phyloP scores from a whole-genome alignment of 2,113 vertebrate genomes.

The Chitala chitala region DNA sequence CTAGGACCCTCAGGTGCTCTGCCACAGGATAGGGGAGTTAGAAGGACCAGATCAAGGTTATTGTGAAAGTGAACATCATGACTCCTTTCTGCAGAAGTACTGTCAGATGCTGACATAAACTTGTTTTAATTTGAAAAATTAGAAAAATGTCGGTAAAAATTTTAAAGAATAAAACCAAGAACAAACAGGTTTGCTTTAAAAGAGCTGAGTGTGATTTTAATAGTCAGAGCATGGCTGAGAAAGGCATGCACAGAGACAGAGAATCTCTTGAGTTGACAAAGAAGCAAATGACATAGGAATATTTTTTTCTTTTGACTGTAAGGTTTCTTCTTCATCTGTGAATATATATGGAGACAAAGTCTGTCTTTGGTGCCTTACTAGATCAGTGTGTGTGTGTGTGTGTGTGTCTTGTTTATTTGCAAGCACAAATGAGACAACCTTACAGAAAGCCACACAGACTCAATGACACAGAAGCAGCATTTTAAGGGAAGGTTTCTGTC shows the following conservation, averaged over 20 bases:
- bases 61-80: background rate
- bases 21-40: constrained; percentile 14
- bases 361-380: too few relatives aligned
- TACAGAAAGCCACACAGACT: too few relatives aligned
- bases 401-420: too few relatives aligned
- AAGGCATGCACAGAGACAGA: too few relatives aligned
- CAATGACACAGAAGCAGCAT: background rate
- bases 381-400: too few relatives aligned
- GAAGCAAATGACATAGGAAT: background rate
- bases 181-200: background rate
- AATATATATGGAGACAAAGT: too few relatives aligned
- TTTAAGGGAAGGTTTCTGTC: background rate
- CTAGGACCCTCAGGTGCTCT: background rate
- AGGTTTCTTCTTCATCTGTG: too few relatives aligned
- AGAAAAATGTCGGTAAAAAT: too few relatives aligned
- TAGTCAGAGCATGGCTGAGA: background rate
- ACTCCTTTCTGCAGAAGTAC: constrained; percentile 21
- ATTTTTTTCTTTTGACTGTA: too few relatives aligned
- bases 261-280: too few relatives aligned
- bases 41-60: constrained; percentile 12
- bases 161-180: background rate
- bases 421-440: too few relatives aligned
- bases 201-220: background rate
- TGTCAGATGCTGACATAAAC: background rate
- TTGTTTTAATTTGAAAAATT: background rate